Percentiles rank a stretch among this genome's conserved stretches.
Conservation (phyloP, 2,888 invertebrate species). For the Parnassius orleans region DNA sequence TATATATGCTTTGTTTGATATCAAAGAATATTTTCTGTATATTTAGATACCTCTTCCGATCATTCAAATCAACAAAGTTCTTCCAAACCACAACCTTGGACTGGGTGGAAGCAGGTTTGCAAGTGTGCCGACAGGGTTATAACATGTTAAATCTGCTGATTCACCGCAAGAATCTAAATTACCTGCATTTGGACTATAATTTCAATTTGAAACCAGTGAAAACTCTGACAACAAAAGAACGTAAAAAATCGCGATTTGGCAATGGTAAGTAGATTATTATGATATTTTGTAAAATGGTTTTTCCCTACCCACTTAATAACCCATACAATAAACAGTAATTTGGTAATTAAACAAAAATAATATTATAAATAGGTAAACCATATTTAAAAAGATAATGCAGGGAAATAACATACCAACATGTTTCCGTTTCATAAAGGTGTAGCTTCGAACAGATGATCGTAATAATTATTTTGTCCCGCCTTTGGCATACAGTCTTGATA, state of each 20-base stretch:
- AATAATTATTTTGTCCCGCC: too few relatives aligned
- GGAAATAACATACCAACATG: too few relatives aligned
- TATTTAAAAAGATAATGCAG: too few relatives aligned
- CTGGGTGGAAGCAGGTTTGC: slow-evolving; percentile 99
- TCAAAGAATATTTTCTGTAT: slow-evolving; percentile 14
- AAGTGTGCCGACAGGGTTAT: slow-evolving; percentile 99
- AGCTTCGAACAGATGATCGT: too few relatives aligned
- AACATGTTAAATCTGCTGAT: slow-evolving; percentile 99
- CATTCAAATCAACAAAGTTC: slow-evolving; percentile 99
- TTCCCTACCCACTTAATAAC: too few relatives aligned
- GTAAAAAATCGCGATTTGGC: slow-evolving; percentile 98
- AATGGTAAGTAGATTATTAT: slow-evolving; percentile 83
- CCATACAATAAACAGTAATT: too few relatives aligned
- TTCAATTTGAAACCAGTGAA: slow-evolving; percentile 99
- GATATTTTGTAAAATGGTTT: too few relatives aligned
- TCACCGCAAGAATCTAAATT: slow-evolving; percentile 99
- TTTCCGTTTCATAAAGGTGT: too few relatives aligned
- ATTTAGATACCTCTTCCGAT: slow-evolving; percentile 94
- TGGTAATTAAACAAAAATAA: too few relatives aligned
- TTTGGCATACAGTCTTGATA: too few relatives aligned
- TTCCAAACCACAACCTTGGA: slow-evolving; percentile 99
- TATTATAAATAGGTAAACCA: too few relatives aligned
- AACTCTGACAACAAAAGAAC: slow-evolving; percentile 98
- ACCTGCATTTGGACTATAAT: slow-evolving; percentile 99
- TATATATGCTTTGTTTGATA: neutral